Evolutionary conservation across 2,888 invertebrate species (phyloP).

Genomic region (Apoda limacodes): DNA sequence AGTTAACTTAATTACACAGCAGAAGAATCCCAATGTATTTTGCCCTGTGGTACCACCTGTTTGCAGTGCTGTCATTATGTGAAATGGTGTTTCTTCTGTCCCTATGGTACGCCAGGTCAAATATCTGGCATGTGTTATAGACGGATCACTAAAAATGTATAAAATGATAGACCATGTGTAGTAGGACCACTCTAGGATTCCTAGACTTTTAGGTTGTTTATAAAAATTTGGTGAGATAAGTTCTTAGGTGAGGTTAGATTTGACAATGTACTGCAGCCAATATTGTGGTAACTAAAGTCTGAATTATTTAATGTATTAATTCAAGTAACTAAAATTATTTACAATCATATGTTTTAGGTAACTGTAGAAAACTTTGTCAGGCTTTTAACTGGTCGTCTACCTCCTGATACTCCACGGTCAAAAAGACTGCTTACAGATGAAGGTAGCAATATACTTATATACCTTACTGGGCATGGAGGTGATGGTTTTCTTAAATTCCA

Average conservation of each 20-base stretch:
- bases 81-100: too few relatives aligned
- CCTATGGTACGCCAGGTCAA: too few relatives aligned
- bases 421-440: slow-evolving; percentile 96
- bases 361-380: slow-evolving; percentile 99
- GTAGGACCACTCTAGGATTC: too few relatives aligned
- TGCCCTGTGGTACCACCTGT: too few relatives aligned
- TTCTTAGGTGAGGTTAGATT: too few relatives aligned
- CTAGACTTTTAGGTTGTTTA: too few relatives aligned
- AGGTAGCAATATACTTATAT: slow-evolving; percentile 95
- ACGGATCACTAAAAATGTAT: too few relatives aligned
- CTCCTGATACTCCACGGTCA: slow-evolving; percentile 93
- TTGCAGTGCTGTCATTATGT: too few relatives aligned
- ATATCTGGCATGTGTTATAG: too few relatives aligned
- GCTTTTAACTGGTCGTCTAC: slow-evolving; percentile 91
- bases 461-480: slow-evolving; percentile 96
- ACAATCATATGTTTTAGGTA: slow-evolving; percentile 71
- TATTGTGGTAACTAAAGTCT: neutral
- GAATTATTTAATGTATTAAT: neutral
- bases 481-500: slow-evolving; percentile 99
- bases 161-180: too few relatives aligned
- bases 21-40: too few relatives aligned
- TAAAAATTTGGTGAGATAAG: neutral
- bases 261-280: neutral
- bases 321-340: slow-evolving; percentile 1
- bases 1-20: too few relatives aligned